phyloP scores from a whole-genome alignment of 2,113 vertebrate species.

The Lepisosteus oculatus region DNA sequence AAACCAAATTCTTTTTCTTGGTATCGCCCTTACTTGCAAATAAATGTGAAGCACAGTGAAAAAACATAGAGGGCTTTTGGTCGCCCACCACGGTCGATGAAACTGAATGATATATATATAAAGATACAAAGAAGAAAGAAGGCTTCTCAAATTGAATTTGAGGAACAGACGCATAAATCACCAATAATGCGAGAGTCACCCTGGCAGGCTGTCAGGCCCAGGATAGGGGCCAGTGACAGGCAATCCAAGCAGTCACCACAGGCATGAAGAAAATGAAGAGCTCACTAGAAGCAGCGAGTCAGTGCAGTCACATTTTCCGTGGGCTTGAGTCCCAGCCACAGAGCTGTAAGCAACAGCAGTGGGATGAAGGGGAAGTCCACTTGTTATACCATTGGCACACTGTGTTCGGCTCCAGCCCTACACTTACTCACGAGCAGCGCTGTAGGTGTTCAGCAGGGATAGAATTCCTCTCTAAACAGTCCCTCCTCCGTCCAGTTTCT shows the following conservation, averaged over 20 bases:
- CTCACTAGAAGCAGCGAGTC: conserved; percentile 38
- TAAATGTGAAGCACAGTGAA: not conserved
- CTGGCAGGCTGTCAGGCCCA: not conserved
- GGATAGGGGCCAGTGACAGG: conserved; percentile 32
- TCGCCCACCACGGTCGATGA: not conserved
- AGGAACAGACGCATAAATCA: conserved; percentile 43
- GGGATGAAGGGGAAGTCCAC: not conserved
- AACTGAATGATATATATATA: not conserved
- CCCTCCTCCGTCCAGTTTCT: no score
- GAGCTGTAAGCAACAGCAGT: not conserved
- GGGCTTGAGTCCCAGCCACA: not conserved
- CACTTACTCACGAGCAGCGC: no score
- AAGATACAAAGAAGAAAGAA: not conserved
- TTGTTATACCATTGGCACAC: conserved; percentile 7
- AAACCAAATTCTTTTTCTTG: conserved; percentile 2
- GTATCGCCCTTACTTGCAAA: not conserved
- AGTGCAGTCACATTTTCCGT: conserved; percentile 54
- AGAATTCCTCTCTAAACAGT: no score
- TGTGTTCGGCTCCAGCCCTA: not conserved
- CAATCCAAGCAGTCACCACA: conserved; percentile 45
- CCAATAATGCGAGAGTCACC: conserved; percentile 30
- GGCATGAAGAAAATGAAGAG: conserved; percentile 49
- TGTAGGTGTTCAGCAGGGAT: no score
- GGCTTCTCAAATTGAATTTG: not conserved
- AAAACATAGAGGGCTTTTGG: not conserved